phyloP scores from a whole-genome alignment of 2,888 invertebrate genomes.

The Rotaria macrura region DNA sequence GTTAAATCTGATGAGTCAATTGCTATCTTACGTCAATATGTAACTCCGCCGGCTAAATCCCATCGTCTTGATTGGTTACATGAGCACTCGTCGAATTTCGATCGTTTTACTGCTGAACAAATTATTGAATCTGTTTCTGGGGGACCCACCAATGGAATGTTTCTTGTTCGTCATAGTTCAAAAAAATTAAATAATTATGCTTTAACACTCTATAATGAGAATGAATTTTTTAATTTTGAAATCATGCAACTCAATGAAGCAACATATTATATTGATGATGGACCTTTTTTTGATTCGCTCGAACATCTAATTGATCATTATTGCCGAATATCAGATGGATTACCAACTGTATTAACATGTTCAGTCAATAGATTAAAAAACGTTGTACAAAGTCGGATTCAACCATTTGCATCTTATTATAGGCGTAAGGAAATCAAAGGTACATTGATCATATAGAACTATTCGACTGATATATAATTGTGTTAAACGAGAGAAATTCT shows the following conservation, averaged over 20 bases:
- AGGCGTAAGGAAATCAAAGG: neutral
- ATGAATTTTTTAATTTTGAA: constrained; percentile 33
- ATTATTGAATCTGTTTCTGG: constrained; percentile 15
- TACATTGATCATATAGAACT: neutral
- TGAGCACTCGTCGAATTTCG: neutral
- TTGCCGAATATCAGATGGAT: constrained; percentile 69
- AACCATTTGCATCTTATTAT: neutral
- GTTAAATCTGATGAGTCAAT: neutral
- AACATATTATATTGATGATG: constrained; percentile 64
- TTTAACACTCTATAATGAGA: constrained; percentile 24
- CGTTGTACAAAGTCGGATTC: neutral
- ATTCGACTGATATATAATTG: no score
- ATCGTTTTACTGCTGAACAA: constrained; percentile 23
- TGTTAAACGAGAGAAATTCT: no score
- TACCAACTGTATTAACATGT: constrained; percentile 65
- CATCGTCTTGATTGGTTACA: neutral
- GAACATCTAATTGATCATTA: constrained; percentile 81
- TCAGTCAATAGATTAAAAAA: constrained; percentile 55
- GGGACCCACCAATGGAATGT: constrained; percentile 5
- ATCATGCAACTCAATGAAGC: constrained; percentile 24
- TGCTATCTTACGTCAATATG: neutral
- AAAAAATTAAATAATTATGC: constrained; percentile 26
- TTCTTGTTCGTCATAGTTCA: constrained; percentile 25
- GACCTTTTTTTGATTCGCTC: constrained; percentile 72
- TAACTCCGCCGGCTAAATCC: neutral